Evolutionary conservation across 2,888 invertebrate genomes (phyloP).

Genomic region (Leptopilina syphax): DNA sequence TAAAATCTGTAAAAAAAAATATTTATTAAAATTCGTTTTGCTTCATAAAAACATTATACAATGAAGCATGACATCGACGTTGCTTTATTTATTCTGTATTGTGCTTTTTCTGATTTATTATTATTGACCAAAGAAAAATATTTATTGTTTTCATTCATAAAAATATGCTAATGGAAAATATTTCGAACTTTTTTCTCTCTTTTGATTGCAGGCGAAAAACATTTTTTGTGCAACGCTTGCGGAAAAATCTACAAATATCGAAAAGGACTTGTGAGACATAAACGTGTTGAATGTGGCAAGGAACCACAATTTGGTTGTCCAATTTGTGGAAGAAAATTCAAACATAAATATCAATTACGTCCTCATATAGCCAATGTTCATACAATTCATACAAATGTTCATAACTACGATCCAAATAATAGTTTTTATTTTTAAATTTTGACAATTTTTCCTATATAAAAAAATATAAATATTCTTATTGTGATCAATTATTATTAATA

Average conservation of each 20-base stretch:
- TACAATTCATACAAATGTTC: conserved; percentile 14
- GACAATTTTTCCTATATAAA: neutral
- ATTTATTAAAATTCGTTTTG: neutral
- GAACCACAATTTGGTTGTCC: conserved; percentile 75
- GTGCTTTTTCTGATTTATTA: conserved; percentile 5
- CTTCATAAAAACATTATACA: neutral
- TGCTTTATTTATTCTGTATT: conserved; percentile 21
- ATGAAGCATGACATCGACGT: conserved; percentile 15
- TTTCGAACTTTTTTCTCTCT: neutral
- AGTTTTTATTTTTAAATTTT: conserved; percentile 12
- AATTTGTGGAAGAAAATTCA: conserved; percentile 71
- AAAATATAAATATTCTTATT: no score
- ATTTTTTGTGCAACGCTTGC: conserved; percentile 50
- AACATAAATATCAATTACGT: conserved; percentile 60
- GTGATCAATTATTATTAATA: no score
- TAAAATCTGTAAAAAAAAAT: neutral
- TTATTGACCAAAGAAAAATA: neutral
- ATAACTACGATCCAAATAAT: conserved; percentile 22
- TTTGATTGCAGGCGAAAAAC: conserved; percentile 32
- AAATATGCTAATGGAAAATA: neutral
- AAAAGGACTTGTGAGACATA: conserved; percentile 61
- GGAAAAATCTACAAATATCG: conserved; percentile 62
- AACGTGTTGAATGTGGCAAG: conserved; percentile 69
- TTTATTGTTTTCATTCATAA: neutral
- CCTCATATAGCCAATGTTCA: conserved; percentile 44